Percentiles rank a stretch among this genome's conserved stretches.
phyloP scores from a whole-genome alignment of 2,113 vertebrate species.

The Trogon surrucura region DNA sequence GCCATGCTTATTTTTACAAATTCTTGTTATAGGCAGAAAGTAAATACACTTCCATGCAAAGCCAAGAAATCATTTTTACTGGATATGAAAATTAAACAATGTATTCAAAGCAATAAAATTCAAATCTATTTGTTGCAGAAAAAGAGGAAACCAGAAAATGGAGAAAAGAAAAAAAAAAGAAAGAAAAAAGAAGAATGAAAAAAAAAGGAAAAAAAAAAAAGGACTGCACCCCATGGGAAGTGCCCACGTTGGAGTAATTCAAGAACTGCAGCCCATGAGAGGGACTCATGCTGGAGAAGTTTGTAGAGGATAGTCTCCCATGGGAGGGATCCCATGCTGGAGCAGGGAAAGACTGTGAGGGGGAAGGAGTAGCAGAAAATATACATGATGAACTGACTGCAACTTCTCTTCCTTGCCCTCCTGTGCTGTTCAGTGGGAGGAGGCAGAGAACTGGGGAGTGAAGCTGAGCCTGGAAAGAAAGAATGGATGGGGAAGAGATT shows the following conservation, averaged over 20 bases:
- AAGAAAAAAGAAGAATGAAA: too few relatives aligned
- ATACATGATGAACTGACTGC: rapidly evolving
- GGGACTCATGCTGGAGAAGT: background rate
- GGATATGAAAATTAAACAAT: background rate
- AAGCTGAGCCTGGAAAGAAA: background rate
- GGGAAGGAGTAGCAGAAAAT: background rate
- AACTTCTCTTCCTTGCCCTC: background rate
- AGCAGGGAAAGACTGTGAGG: background rate
- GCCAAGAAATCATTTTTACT: background rate
- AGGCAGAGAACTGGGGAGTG: background rate
- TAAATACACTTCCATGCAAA: background rate
- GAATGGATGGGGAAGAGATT: background rate
- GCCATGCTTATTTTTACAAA: background rate
- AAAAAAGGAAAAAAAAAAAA: too few relatives aligned
- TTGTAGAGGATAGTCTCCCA: background rate
- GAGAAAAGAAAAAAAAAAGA: rapidly evolving
- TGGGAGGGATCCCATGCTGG: background rate
- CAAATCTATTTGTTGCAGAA: background rate
- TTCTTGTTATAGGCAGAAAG: background rate
- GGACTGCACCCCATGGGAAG: background rate
- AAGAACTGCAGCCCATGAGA: background rate
- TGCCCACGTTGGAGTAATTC: rapidly evolving
- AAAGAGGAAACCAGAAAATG: background rate
- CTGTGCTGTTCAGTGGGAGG: rapidly evolving
- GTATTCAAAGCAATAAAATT: background rate